A percentile compares a stretch with the other conserved stretches of the same genome.
Conservation (phyloP, 1,140 invertebrate species). For the Coptotermes formosanus region DNA sequence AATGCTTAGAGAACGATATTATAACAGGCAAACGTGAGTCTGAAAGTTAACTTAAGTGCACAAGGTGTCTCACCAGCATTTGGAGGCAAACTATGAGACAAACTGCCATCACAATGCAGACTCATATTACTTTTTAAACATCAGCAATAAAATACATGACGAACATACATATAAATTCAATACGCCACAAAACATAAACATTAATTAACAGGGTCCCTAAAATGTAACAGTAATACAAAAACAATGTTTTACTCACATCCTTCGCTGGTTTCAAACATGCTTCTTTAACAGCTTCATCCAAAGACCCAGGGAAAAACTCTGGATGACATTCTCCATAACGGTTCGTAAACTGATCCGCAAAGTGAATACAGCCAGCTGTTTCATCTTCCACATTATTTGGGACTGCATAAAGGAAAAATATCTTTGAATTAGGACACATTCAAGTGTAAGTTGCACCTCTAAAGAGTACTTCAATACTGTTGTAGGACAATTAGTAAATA, state of each 20-base stretch:
- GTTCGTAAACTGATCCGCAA: slow-evolving; percentile 78
- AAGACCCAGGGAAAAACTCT: slow-evolving; percentile 84
- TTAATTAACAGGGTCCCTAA: slow-evolving; percentile 24
- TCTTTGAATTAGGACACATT: no score
- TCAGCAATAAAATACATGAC: no score
- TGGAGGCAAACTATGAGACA: no score
- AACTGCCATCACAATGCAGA: no score
- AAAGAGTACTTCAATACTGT: no score
- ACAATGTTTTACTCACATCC: slow-evolving; percentile 64
- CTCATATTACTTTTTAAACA: no score
- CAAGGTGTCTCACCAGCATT: no score
- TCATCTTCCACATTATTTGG: slow-evolving; percentile 84
- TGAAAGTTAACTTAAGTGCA: no score
- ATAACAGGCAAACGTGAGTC: no score
- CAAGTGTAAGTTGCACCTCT: no score
- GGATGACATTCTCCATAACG: slow-evolving; percentile 82
- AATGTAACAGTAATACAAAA: slow-evolving; percentile 26
- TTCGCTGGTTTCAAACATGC: slow-evolving; percentile 82
- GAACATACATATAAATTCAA: background rate
- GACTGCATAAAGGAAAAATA: slow-evolving; percentile 58
- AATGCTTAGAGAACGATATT: no score
- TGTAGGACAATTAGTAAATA: no score
- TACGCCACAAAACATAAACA: slow-evolving; percentile 31
- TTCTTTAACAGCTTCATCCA: slow-evolving; percentile 86
- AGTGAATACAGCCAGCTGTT: slow-evolving; percentile 79